A percentile compares a stretch with the other conserved stretches of the same genome.
phyloP scores from a whole-genome alignment of 1,140 invertebrate genomes.

The Eufriesea mexicana region DNA sequence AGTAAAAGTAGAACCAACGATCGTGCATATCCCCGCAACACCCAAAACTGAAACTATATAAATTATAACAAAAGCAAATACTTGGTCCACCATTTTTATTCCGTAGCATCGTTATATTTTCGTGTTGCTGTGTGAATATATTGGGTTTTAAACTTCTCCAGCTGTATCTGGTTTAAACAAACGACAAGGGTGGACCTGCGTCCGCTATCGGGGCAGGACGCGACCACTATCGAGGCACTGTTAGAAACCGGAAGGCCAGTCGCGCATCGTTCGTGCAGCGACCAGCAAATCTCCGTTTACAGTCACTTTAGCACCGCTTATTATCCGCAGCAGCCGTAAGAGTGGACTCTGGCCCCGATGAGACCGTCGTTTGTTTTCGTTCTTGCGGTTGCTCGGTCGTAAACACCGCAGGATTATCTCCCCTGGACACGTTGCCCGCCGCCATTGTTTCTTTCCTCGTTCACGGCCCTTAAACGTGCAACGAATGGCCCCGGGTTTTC shows the following conservation, averaged over 20 bases:
- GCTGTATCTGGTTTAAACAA: too few relatives aligned
- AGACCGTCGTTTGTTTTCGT: constrained; percentile 40
- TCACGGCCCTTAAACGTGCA: not conserved
- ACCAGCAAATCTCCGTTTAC: constrained; percentile 46
- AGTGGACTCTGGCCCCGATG: not conserved
- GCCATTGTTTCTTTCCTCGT: constrained; percentile 19
- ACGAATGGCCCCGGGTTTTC: not conserved
- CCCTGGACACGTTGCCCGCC: not conserved
- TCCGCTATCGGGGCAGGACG: too few relatives aligned
- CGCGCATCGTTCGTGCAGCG: not conserved
- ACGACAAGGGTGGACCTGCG: too few relatives aligned
- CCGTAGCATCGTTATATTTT: too few relatives aligned
- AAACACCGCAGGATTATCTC: constrained; percentile 54
- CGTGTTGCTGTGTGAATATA: too few relatives aligned
- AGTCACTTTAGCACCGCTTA: constrained; percentile 29
- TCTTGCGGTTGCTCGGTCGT: constrained; percentile 48
- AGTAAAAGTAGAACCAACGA: too few relatives aligned
- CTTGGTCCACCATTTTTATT: too few relatives aligned
- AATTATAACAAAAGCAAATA: too few relatives aligned
- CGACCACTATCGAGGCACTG: too few relatives aligned
- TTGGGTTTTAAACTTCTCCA: too few relatives aligned
- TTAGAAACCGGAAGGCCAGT: not conserved
- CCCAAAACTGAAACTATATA: too few relatives aligned
- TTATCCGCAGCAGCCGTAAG: constrained; percentile 28
- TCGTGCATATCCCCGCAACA: too few relatives aligned